Base-by-base conservation (phyloP, 2,797 vertebrate genomes). In the Podarcis lilfordi region DNA sequence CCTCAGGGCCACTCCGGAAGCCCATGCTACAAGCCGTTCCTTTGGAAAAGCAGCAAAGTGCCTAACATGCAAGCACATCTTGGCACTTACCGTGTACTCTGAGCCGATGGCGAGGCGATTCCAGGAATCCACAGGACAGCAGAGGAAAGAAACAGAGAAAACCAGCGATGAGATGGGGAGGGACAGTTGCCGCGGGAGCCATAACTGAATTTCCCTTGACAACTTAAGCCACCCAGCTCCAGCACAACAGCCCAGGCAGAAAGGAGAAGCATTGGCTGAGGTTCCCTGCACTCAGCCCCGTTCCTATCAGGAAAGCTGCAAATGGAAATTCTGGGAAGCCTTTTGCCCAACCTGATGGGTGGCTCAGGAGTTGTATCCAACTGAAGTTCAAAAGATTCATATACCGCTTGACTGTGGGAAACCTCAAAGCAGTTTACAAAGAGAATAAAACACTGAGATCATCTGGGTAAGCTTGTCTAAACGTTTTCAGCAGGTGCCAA, bases 41-140 rank as follows among this genome's bases (percentile, higher is more conserved):
- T 4, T 1, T 1, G 37, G 9, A 43, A 11, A 72, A 32, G 59
- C 0, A n/a, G 13, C 40, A 45, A 3, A 17, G n/a, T 40, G 10
- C 35, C 0, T 9, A 68, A 84, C 3, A 21, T 0, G 8, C 3
- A 27, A n/a, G 35, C 9, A 5, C 29, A 3, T 29, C 40, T 55
- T 45, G 32, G 40, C n/a, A 81, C 92, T 94, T 88, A 94, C 93
- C 66, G 93, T 94, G 74, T 94, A 94, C 80, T 94, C 93, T 94
- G 91, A n/a, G 25, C 35, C 9, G 3, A 9, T 15, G 32, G 35
- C 4, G 25, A 17, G 19, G 10, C 2, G 1, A 77, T 84, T 82
- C 37, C 84, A 84, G 76, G 43, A 35, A 68, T 32, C 75, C 80
- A 3, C 50, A 74, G 59, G 25, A 35, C 32, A 79, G 75, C 29